Base-by-base conservation (phyloP, 2,888 invertebrate species). In the Tanaodytes sp. region DNA sequence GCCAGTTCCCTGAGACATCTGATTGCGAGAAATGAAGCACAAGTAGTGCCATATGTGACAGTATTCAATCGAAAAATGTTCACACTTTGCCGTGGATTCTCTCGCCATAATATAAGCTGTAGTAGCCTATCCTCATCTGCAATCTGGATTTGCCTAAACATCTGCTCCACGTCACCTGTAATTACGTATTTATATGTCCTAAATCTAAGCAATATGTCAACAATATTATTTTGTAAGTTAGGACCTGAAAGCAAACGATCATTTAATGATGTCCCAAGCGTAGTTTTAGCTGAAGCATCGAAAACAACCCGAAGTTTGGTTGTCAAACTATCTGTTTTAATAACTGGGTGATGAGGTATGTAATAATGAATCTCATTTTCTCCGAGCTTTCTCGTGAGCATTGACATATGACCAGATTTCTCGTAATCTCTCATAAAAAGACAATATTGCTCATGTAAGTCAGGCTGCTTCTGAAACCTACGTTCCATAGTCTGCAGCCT, bases 351-450 rank as follows among this genome's bases (percentile, higher is more conserved):
- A 33, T 55, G 55, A 1, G 55, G 43, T 8, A 72, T 59, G 2
- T 19, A 8, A 3, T 68, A 18, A 15, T 12, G 2, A 1, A 2
- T 12, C 4, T 61, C 4, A 2, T 20, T 12, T 1, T 27, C 30
- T 12, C 16, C 19, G 6, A 31, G 14, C 2, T 39, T 16, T 23
- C 37, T 23, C 8, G 20, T 18, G 9, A 18, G 23, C 11, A 23
- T 1, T n/a, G 59, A 27, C 65, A 72, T 72, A 42, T 69, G 69
- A 18, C 48, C 45, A 8, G 39, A 23, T 4, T 39, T 14, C 27
- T 43, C 14, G 48, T 72, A 72, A 6, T 72, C 66, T n/a, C 42
- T 9, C 52, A 66, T 55, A 39, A 72, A 69, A 31, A 62, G 23
- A 9, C 16, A 23, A 19, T 72, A 72, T 33, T 54, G 23, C 27